Base-by-base conservation (phyloP, 2,888 invertebrate genomes). In the Tenthredo scrophulariae region DNA sequence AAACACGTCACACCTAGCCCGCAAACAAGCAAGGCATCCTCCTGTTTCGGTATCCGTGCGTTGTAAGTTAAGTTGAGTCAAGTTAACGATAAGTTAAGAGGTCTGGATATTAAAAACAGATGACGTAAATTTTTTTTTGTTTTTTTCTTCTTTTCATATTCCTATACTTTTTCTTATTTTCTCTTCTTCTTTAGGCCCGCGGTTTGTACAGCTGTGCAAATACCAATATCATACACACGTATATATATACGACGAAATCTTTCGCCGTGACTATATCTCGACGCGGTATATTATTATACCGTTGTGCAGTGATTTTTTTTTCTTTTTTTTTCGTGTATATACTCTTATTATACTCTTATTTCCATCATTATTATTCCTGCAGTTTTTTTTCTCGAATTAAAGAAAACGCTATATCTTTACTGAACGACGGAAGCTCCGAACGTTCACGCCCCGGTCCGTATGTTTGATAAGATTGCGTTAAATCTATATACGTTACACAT, bases 201-300 rank as follows among this genome's bases (percentile, higher is more conserved):
- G 87, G 89, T 91, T 91, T 90, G 90, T 89, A 90, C 91, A 91
- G 91, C 91, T 91, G 91, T 89, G 91, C 90, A 91, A 91, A 91
- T 90, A 91, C 29, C 43, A 33, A 43, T 29, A 77, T 26, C 43
- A 70, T n/a, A 9, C 40, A 62, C 22, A 13, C 33, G 2, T 18
- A 37, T 6, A 29, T 15, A 33, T 37, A 70, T 33, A 72, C 72
- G 72, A 22, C 26, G 72, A 15, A 29, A 72, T 72, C 22, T 72
- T 40, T 29, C n/a, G 13, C 0, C n/a, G n/a, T 26, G 22, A 29
- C 10, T 43, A 40, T 43, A 72, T 43, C 9, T 13, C 22, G 7
- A 22, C 9, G 22, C 43, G 40, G 26, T 15, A 13, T 33, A 15
- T 4, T 46, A 15, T 46, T 15, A 54, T 54, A 54, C 50, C 54